Evolutionary conservation across 2,113 vertebrate species (phyloP).

Genomic region (Brachyhypopomus gauderio): DNA sequence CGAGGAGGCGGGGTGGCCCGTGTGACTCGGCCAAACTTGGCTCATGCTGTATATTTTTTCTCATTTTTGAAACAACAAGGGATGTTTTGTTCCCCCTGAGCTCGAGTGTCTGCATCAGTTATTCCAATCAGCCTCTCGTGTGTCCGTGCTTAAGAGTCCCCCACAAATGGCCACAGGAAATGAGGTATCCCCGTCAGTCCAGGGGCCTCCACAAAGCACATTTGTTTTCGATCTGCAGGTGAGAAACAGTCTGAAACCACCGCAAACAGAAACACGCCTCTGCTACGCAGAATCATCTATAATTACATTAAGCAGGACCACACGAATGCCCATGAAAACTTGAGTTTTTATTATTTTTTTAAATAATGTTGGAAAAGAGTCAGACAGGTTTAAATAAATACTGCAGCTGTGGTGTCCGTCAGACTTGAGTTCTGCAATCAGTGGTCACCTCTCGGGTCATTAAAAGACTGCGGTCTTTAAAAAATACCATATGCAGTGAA

Average conservation of each 20-base stretch:
- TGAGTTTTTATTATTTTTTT: constrained; percentile 16
- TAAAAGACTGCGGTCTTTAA: constrained; percentile 19
- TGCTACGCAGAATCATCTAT: neutral
- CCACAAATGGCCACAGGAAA: constrained; percentile 71
- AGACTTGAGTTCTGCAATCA: constrained; percentile 26
- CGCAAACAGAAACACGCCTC: constrained; percentile 29
- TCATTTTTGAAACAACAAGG: constrained; percentile 66
- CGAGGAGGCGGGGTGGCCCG: constrained; percentile 32
- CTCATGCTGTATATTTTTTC: constrained; percentile 60
- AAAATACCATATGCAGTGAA: constrained; percentile 38
- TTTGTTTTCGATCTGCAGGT: constrained; percentile 75
- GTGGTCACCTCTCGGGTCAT: constrained; percentile 13
- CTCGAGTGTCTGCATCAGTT: constrained; percentile 69
- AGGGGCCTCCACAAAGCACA: constrained; percentile 70
- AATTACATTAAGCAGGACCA: constrained; percentile 49
- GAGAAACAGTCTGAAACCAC: constrained; percentile 59
- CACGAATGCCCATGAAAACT: constrained; percentile 3
- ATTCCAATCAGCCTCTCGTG: constrained; percentile 75
- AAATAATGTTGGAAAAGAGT: constrained; percentile 36
- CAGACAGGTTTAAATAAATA: constrained; percentile 43
- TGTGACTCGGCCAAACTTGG: constrained; percentile 40
- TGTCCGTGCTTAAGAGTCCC: constrained; percentile 68
- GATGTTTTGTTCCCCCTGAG: constrained; percentile 66
- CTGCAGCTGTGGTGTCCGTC: constrained; percentile 38
- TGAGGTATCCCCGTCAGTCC: constrained; percentile 74